Evolutionary conservation across 2,113 vertebrate genomes (phyloP).

Genomic region (Bothrops jararaca): DNA sequence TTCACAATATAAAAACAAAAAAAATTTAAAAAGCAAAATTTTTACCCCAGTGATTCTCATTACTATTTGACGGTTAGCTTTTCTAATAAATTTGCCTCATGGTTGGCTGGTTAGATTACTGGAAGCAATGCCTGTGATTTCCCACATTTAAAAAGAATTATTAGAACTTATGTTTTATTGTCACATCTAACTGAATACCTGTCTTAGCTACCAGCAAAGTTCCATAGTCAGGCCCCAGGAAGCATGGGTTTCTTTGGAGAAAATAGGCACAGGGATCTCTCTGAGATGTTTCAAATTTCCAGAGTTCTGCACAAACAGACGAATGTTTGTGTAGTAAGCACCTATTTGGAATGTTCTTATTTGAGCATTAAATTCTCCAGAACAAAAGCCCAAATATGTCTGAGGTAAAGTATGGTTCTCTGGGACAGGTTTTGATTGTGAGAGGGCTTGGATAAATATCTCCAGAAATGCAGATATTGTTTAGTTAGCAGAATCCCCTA

Average conservation of each 20-base stretch:
- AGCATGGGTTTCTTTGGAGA: background rate
- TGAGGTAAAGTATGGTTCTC: background rate
- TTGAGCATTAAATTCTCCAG: background rate
- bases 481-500: background rate
- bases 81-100: no score
- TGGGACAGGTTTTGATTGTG: rapidly evolving
- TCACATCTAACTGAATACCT: background rate
- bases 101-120: no score
- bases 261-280: background rate
- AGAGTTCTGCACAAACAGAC: background rate
- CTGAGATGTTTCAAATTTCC: background rate
- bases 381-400: background rate
- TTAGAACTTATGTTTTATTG: background rate
- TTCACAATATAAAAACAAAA: no score
- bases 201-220: background rate
- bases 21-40: no score
- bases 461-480: background rate
- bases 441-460: background rate
- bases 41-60: no score
- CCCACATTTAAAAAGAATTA: background rate
- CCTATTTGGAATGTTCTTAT: background rate
- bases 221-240: no score
- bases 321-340: background rate
- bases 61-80: no score
- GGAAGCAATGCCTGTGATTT: background rate